Evolutionary conservation across 2,797 vertebrate genomes (phyloP), one percentile per base, ranked within the genome.

Genomic region (Sylvia borin): DNA sequence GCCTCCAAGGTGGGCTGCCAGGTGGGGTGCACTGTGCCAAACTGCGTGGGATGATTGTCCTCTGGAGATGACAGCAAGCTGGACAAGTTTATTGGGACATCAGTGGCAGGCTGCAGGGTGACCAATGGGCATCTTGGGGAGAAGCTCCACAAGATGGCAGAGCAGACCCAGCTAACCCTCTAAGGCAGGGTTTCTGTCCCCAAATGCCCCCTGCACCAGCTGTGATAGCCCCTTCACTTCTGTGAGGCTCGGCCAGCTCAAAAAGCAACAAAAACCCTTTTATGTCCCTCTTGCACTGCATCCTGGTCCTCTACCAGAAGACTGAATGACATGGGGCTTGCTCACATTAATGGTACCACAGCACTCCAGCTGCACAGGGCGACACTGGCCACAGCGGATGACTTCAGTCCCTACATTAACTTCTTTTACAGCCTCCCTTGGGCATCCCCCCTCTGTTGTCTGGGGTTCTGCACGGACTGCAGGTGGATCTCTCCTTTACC

Each of bases 61-160:
- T 84, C 82, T 87, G 89, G 84, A 95, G 67, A 72, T 22, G 43
- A 90, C 70, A 75, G 43, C 25, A 68, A 95, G 82, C 58, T 81
- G 55, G 86, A 68, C 8, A 40, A 53, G 45, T 31, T 80, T 73
- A 62, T 8, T 26, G 29, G 42, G 73, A 83, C 32, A 75, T 11
- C 38, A 62, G 85, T 27, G 75, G 66, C 27, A 85, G 77, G 77
- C 77, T 94, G 83, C 53, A 72, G 66, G 80, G 60, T 2, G 22
- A 88, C 65, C 93, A 89, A 32, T 4, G 5, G 29, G n/a, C 20
- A 74, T 48, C 47, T 0, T 5, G 19, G 42, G 25, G 25, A 87
- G 54, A 86, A 76, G 36, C 25, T 82, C 74, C 81, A 78, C 0
- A 16, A 91, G 81, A 89, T 11, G 43, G 71, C 64, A 91, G 67